A percentile compares a stretch with the other conserved stretches of the same genome.
Conservation (phyloP, 2,797 vertebrate genomes). For the Moxostoma hubbsi region DNA sequence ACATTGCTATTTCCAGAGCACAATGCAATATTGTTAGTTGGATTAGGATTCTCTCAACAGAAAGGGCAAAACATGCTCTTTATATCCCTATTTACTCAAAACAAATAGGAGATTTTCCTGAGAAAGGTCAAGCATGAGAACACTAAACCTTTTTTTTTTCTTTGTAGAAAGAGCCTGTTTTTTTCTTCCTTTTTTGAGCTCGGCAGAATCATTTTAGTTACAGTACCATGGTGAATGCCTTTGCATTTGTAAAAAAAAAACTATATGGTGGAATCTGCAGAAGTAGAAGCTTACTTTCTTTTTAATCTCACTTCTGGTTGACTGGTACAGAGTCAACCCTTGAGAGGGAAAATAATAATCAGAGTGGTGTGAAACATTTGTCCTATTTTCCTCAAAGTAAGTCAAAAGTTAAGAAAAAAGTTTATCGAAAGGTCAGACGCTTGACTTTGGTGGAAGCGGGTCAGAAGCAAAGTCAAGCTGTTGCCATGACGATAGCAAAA, state of each 20-base stretch:
- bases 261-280: neutral
- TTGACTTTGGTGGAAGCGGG: constrained; percentile 61
- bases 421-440: constrained; percentile 33
- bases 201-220: constrained; percentile 9
- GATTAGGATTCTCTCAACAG: neutral
- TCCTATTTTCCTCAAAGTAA: constrained; percentile 49
- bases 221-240: neutral
- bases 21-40: neutral
- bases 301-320: neutral
- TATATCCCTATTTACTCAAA: neutral
- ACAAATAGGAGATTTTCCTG: neutral
- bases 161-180: neutral
- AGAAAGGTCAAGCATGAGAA: constrained; percentile 1
- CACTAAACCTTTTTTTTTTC: constrained; percentile 3
- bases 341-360: constrained; percentile 41
- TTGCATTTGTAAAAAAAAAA: neutral
- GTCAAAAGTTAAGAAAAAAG: constrained; percentile 7
- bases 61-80: neutral
- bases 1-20: neutral
- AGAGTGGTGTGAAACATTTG: constrained; percentile 24
- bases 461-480: constrained; percentile 41
- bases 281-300: constrained; percentile 2
- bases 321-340: constrained; percentile 1
- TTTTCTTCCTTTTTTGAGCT: constrained; percentile 16
- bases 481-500: constrained; percentile 53